phyloP scores from a whole-genome alignment of 2,888 invertebrate genomes.

The Lucinisca nassula region DNA sequence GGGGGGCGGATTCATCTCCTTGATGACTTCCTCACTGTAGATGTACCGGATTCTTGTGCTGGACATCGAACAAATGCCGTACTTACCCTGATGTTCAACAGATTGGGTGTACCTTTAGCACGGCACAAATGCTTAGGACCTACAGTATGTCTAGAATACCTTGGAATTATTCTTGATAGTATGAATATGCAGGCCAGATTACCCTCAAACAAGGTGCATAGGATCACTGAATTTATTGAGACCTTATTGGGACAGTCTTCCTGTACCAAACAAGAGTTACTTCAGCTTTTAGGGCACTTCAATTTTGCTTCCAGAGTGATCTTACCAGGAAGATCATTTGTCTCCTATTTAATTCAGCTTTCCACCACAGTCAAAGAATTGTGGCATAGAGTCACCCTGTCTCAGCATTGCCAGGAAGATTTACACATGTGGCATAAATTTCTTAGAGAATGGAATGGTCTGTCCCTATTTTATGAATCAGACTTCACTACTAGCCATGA shows the following conservation, averaged over 20 bases:
- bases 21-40: no score
- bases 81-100: slow-evolving; percentile 38
- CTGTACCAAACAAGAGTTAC: slow-evolving; percentile 40
- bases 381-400: background rate
- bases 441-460: no score
- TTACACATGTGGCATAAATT: no score
- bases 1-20: no score
- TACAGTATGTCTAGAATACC: slow-evolving; percentile 35
- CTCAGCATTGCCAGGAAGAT: background rate
- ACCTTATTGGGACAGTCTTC: background rate
- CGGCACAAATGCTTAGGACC: slow-evolving; percentile 59
- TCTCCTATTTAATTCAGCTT: slow-evolving; percentile 34
- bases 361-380: slow-evolving; percentile 46
- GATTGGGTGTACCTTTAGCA: slow-evolving; percentile 51
- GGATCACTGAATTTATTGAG: slow-evolving; percentile 29
- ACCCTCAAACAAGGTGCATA: slow-evolving; percentile 41
- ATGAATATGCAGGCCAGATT: slow-evolving; percentile 46
- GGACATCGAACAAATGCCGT: slow-evolving; percentile 58
- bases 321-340: slow-evolving; percentile 38
- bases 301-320: no score
- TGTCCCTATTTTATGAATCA: no score
- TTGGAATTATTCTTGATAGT: no score
- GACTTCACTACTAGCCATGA: no score
- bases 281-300: slow-evolving; percentile 47
- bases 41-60: background rate